Evolutionary conservation across 2,113 vertebrate genomes (phyloP), one percentile per base, ranked within the genome.

Genomic region (Ciconia boyciana): DNA sequence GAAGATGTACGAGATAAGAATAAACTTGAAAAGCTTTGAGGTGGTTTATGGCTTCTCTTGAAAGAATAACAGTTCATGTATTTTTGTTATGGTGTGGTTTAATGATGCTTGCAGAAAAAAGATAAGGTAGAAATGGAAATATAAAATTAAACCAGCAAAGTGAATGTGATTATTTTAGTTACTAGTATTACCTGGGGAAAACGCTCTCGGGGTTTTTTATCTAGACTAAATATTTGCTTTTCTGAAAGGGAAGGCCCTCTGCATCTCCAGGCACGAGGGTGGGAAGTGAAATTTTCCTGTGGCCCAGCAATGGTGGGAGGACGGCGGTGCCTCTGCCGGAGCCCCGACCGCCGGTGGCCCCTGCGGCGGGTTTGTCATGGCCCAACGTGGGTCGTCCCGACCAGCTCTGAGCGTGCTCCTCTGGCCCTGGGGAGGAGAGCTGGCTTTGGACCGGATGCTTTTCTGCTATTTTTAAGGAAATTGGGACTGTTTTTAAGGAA

Each of bases 101-200:
- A 97, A 96, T 97, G 96, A 97, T 95, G 96, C 94, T 97, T 97
- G 97, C 92, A 97, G 96, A 54, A 68, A 95, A 97, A 97, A 97
- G 96, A 96, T 96, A 96, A 97, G 93, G 93, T 91, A 89, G 94
- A 74, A 95, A 96, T 97, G 92, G 95, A 96, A 97, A 96, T 96
- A 96, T 87, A 97, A 97, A 97, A 97, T 97, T 96, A 97, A 96
- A 94, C 91, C 96, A 94, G 94, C 94, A 96, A 96, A 96, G 87
- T 89, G 93, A 90, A 96, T 96, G 96, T 95, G 97, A 96, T 96
- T 96, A 96, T 97, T 96, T 97, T 94, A 95, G 93, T 97, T 96
- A 95, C 94, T 83, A 95, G 93, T 89, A 85, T 96, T 97, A 95
- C 95, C 95, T 97, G 90, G 95, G 94, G 95, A 86, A 97, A 96